These are phyloP conservation scores for Drosophila parabipectinata DNA, from an alignment of 1,140 invertebrate genomes.

Conservation along the genomic window DNA sequence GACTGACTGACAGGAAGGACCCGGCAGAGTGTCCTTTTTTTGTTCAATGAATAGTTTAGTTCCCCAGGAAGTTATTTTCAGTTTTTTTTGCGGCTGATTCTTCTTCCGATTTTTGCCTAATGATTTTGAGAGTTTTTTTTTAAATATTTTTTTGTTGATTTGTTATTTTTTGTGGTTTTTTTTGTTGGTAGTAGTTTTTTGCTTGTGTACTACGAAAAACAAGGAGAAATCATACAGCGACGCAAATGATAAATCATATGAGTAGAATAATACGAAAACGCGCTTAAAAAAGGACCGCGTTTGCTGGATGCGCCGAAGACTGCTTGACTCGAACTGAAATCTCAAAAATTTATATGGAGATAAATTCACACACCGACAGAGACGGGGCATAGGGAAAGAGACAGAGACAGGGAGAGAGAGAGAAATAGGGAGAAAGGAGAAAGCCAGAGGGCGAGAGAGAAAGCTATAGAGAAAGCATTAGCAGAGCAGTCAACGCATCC, in stretches of 20 bases:
- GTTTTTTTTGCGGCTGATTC: neutral
- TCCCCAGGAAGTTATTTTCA: conserved; percentile 14
- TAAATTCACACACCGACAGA: conserved; percentile 3
- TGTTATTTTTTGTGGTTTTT: conserved; percentile 20
- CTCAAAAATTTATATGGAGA: conserved; percentile 8
- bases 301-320: conserved; percentile 84
- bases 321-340: conserved; percentile 83
- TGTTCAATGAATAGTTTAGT: neutral
- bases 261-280: conserved; percentile 84
- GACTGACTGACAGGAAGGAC: conserved; percentile 39
- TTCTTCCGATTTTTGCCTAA: conserved; percentile 14
- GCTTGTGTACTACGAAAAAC: conserved; percentile 78
- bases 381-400: conserved; percentile 37
- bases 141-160: conserved; percentile 5
- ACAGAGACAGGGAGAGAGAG: conserved; percentile 7
- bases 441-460: conserved; percentile 35
- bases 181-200: conserved; percentile 32
- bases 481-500: conserved; percentile 53
- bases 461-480: neutral
- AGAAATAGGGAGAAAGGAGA: conserved; percentile 38
- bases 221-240: conserved; percentile 84
- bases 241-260: conserved; percentile 84
- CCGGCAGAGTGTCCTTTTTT: conserved; percentile 3
- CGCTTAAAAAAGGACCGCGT: conserved; percentile 84
- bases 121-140: conserved; percentile 5